A percentile compares a stretch with the other conserved stretches of the same genome.
phyloP scores from a whole-genome alignment of 2,113 vertebrate genomes.

The Choloepus hoffmanni region DNA sequence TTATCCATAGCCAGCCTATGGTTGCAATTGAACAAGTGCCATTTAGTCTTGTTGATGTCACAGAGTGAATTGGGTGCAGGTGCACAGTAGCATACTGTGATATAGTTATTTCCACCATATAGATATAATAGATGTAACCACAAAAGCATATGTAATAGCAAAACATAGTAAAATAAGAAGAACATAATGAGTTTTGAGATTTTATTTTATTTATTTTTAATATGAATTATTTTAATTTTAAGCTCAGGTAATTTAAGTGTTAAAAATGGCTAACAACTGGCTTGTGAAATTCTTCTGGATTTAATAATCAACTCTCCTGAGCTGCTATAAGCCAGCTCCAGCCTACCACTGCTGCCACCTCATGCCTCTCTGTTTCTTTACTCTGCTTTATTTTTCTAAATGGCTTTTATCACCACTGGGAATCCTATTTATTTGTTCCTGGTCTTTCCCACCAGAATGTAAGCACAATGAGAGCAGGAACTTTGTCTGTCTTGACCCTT shows the following conservation, averaged over 20 bases:
- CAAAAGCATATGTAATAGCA: neutral
- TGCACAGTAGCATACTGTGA: neutral
- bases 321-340: no score
- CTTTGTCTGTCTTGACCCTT: neutral
- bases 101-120: neutral
- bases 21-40: neutral
- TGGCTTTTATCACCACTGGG: neutral
- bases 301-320: neutral
- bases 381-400: neutral
- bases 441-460: neutral
- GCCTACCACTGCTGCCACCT: fast-evolving
- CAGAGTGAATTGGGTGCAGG: neutral
- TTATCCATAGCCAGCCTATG: neutral
- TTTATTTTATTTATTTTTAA: neutral
- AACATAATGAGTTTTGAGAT: neutral
- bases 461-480: neutral
- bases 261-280: neutral
- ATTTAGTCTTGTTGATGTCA: neutral
- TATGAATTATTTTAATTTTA: constrained; percentile 44
- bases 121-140: neutral
- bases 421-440: neutral
- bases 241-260: neutral
- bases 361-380: neutral
- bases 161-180: neutral
- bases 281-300: neutral